Evolutionary conservation across 1,140 invertebrate species (phyloP).

Genomic region (Brachionus asplanchnoidis): DNA sequence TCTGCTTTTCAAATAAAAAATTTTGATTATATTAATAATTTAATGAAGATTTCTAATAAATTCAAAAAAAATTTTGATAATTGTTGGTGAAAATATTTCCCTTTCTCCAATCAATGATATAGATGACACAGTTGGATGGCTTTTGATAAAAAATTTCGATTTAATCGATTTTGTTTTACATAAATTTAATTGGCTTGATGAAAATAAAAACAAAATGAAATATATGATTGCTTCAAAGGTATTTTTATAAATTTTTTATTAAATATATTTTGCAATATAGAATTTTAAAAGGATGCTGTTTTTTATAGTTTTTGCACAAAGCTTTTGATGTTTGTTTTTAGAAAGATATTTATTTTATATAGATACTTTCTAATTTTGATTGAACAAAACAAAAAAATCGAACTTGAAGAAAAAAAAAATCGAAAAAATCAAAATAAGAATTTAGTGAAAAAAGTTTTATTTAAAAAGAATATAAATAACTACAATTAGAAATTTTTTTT

Average conservation of each 20-base stretch:
- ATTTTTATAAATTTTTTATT: not conserved
- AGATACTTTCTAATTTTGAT: not conserved
- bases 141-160: not conserved
- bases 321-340: not conserved
- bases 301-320: too few species aligned
- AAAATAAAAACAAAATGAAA: not conserved
- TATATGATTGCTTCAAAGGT: not conserved
- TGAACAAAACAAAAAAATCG: not conserved
- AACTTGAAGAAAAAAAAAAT: not conserved
- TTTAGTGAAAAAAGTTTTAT: not conserved
- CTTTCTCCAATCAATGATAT: not conserved
- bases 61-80: not conserved
- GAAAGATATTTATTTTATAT: not conserved
- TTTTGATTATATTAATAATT: not conserved
- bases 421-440: not conserved
- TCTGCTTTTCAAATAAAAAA: not conserved
- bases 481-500: not conserved
- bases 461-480: not conserved
- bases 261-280: not conserved
- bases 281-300: not conserved
- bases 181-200: not conserved
- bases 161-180: not conserved
- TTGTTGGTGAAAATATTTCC: not conserved
- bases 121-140: not conserved
- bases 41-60: not conserved